Conservation (phyloP, 2,888 invertebrate species). For the Melanostoma scalare region DNA sequence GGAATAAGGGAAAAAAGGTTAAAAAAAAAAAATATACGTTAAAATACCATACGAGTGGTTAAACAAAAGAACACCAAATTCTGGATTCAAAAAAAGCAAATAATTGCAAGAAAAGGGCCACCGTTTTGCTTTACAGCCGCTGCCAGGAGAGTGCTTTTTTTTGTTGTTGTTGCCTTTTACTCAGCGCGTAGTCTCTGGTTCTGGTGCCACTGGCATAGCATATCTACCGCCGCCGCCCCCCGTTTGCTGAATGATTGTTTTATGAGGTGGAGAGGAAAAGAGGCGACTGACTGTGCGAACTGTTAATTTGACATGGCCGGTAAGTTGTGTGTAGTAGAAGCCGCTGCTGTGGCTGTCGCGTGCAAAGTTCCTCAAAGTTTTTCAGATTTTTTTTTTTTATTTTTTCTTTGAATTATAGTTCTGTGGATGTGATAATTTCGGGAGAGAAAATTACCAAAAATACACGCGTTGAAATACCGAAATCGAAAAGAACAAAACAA, state of each 20-base stretch:
- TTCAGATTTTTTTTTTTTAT: slow-evolving; percentile 45
- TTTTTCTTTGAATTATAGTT: slow-evolving; percentile 23
- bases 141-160: slow-evolving; percentile 49
- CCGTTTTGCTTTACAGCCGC: slow-evolving; percentile 14
- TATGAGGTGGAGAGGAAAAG: slow-evolving; percentile 72
- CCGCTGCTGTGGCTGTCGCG: slow-evolving; percentile 61
- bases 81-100: neutral
- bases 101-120: slow-evolving; percentile 37
- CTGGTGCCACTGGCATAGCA: slow-evolving; percentile 27
- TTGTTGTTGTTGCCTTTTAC: slow-evolving; percentile 38
- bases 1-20: neutral
- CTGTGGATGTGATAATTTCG: slow-evolving; percentile 17
- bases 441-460: slow-evolving; percentile 15
- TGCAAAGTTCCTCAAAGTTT: slow-evolving; percentile 61
- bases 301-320: slow-evolving; percentile 89
- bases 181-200: slow-evolving; percentile 49
- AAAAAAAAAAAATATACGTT: neutral
- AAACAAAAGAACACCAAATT: slow-evolving; percentile 45
- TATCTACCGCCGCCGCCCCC: slow-evolving; percentile 50
- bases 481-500: slow-evolving; percentile 5
- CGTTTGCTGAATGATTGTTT: slow-evolving; percentile 74
- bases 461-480: slow-evolving; percentile 33
- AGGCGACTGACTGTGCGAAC: slow-evolving; percentile 76
- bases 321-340: slow-evolving; percentile 83
- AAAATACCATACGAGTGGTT: slow-evolving; percentile 17